Conservation (phyloP, 2,888 invertebrate species). For the Hedychridium roseum region DNA sequence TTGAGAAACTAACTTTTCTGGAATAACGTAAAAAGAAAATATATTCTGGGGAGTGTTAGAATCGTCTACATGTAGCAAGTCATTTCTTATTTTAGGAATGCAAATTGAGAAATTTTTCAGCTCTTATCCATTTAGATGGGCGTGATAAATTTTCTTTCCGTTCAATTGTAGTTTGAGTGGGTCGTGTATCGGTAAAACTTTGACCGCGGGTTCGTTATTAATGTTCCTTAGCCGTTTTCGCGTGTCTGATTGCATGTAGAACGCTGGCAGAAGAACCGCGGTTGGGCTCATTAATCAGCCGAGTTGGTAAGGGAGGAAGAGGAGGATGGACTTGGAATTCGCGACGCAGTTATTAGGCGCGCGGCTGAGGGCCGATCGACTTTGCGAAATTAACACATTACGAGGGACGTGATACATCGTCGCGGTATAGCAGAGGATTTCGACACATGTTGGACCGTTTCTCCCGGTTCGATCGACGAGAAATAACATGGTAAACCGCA, state of each 20-base stretch:
- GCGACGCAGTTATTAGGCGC: conserved; percentile 34
- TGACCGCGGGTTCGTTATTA: conserved; percentile 38
- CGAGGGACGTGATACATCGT: no score
- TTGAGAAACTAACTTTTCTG: no score
- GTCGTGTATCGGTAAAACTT: conserved; percentile 32
- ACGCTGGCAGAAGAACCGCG: conserved; percentile 28
- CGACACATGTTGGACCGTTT: no score
- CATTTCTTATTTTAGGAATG: conserved; percentile 32
- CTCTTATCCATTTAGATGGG: no score
- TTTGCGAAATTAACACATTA: conserved; percentile 2
- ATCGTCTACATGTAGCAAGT: no score
- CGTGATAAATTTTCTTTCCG: no score
- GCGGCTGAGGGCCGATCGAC: conserved; percentile 25
- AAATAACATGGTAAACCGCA: no score
- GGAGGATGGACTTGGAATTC: conserved; percentile 30
- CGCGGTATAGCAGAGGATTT: no score
- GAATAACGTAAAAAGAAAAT: no score
- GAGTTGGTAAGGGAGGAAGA: conserved; percentile 17
- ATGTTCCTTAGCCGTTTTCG: conserved; percentile 36
- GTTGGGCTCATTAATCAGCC: conserved; percentile 36
- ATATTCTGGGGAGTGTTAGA: no score
- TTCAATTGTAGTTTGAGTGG: no score
- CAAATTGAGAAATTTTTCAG: conserved; percentile 28
- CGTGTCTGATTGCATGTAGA: conserved; percentile 38
- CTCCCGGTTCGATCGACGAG: no score